Evolutionary conservation across 2,797 vertebrate genomes (phyloP).

Genomic region (Naso thynnoides): DNA sequence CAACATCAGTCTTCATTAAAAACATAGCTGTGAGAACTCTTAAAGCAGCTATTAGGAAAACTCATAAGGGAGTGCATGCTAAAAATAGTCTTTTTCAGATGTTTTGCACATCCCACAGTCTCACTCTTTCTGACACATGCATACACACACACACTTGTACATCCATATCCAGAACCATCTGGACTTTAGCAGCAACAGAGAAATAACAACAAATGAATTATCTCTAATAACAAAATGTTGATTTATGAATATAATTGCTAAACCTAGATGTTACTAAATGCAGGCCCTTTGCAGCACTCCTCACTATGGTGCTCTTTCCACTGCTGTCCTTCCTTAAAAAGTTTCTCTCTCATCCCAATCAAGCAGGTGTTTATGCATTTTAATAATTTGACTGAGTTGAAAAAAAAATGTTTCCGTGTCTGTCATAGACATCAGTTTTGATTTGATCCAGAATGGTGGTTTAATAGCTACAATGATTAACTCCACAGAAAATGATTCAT

Average conservation of each 20-base stretch:
- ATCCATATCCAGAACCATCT: conserved; percentile 31
- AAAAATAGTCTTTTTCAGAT: conserved; percentile 79
- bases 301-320: conserved; percentile 41
- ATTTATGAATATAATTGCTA: conserved; percentile 18
- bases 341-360: conserved; percentile 34
- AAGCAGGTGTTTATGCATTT: conserved; percentile 44
- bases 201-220: conserved; percentile 39
- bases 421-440: conserved; percentile 25
- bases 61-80: conserved; percentile 68
- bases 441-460: conserved; percentile 41
- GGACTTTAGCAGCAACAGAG: conserved; percentile 33
- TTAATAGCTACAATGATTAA: conserved; percentile 44
- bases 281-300: conserved; percentile 34
- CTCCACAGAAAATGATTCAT: conserved; percentile 47
- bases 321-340: conserved; percentile 32
- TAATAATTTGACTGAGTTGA: conserved; percentile 19
- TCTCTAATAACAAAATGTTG: conserved; percentile 10
- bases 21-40: conserved; percentile 62
- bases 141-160: conserved; percentile 31
- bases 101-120: conserved; percentile 67
- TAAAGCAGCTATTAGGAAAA: conserved; percentile 68
- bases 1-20: conserved; percentile 58
- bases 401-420: conserved; percentile 17
- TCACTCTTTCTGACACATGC: conserved; percentile 29
- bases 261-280: conserved; percentile 23